Conservation (phyloP, 1,140 invertebrate genomes). For the Vanessa tameamea region DNA sequence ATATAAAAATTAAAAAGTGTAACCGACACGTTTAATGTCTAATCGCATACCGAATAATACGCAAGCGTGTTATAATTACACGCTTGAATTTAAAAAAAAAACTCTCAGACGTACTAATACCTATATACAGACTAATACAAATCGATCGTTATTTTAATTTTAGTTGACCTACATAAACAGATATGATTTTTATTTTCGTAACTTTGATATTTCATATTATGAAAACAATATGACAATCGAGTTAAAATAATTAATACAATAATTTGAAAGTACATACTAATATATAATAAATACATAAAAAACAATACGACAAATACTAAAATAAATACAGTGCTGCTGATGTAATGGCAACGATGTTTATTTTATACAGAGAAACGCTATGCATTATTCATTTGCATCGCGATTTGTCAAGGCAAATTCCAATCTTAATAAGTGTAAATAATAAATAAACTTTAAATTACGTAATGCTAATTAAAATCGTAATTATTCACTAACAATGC, state of each 20-base stretch:
- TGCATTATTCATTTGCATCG: conserved; percentile 47
- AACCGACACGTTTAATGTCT: not conserved
- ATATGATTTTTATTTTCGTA: too few relatives aligned
- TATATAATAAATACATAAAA: conserved; percentile 11
- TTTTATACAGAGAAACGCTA: conserved; percentile 44
- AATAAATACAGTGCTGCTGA: conserved; percentile 28
- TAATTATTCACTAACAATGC: not conserved
- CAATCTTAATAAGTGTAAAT: conserved; percentile 13
- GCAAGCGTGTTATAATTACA: not conserved
- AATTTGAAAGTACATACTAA: not conserved
- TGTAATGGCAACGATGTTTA: conserved; percentile 30
- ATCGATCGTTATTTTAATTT: too few relatives aligned
- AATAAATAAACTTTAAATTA: not conserved
- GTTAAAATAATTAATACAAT: not conserved
- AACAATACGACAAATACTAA: conserved; percentile 21
- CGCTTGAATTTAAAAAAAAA: not conserved
- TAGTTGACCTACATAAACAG: too few relatives aligned
- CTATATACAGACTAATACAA: too few relatives aligned
- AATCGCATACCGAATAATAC: not conserved
- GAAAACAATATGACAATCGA: too few relatives aligned
- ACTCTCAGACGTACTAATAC: too few relatives aligned
- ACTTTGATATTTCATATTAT: too few relatives aligned
- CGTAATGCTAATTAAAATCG: not conserved
- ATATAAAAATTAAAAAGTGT: conserved; percentile 7
- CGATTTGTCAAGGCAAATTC: conserved; percentile 29